Conservation (phyloP, 1,140 invertebrate genomes). For the Acromyrmex echinatior region DNA sequence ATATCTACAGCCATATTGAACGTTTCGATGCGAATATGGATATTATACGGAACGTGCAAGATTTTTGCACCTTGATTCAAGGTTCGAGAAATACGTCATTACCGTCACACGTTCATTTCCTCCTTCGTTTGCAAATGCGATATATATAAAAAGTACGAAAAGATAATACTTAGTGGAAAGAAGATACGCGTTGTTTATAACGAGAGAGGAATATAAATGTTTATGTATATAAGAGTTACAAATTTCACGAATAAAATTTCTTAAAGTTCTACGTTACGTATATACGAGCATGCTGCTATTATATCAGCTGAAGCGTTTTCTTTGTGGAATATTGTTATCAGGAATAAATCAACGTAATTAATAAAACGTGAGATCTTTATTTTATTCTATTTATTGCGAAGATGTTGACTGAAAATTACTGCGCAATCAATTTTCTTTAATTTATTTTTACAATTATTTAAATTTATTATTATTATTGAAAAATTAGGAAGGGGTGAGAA, state of each 20-base stretch:
- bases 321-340: background rate
- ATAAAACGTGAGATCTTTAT: constrained; percentile 2
- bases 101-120: constrained; percentile 6
- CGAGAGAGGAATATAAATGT: background rate
- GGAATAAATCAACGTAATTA: constrained; percentile 10
- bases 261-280: background rate
- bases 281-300: background rate
- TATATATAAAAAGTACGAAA: background rate
- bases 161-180: background rate
- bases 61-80: constrained; percentile 34
- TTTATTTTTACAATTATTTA: background rate
- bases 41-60: constrained; percentile 27
- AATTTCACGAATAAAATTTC: constrained; percentile 23
- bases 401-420: background rate
- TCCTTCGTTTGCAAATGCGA: background rate
- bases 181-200: constrained; percentile 9
- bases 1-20: constrained; percentile 37
- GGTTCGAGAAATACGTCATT: background rate
- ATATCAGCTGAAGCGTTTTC: constrained; percentile 1
- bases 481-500: background rate
- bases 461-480: background rate
- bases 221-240: background rate
- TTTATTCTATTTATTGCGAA: background rate
- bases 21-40: constrained; percentile 47
- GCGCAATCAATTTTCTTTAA: background rate